A percentile compares a stretch with the other conserved stretches of the same genome.
Conservation (phyloP, 2,888 invertebrate species). For the Dolichomitus sp. region DNA sequence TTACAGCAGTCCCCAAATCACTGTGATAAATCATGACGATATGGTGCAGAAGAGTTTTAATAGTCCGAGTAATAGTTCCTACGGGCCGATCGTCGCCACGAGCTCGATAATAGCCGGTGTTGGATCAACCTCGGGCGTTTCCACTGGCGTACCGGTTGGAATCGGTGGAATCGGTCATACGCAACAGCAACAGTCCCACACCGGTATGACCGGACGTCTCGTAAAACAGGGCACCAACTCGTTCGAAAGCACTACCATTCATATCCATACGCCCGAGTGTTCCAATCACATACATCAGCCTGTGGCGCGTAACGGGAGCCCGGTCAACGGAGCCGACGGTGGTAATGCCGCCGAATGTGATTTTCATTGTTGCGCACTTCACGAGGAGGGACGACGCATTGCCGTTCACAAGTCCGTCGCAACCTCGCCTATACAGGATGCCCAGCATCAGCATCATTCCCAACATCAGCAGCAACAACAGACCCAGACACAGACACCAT, state of each 20-base stretch:
- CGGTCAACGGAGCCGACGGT: constrained; percentile 88
- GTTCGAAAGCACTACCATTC: constrained; percentile 91
- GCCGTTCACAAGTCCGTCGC: constrained; percentile 97
- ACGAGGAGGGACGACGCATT: constrained; percentile 97
- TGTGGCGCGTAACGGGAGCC: constrained; percentile 90
- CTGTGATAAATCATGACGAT: constrained; percentile 97
- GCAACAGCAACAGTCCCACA: constrained; percentile 72
- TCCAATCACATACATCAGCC: constrained; percentile 91
- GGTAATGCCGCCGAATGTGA: constrained; percentile 92
- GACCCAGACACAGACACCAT: constrained; percentile 87
- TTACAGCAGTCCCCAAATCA: constrained; percentile 94
- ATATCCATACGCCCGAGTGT: constrained; percentile 94
- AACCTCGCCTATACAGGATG: constrained; percentile 96
- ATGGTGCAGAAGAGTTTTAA: constrained; percentile 87
- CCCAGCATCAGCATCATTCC: constrained; percentile 86
- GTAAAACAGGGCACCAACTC: constrained; percentile 88
- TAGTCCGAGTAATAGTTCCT: constrained; percentile 84
- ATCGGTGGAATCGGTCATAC: constrained; percentile 71
- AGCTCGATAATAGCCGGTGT: constrained; percentile 71
- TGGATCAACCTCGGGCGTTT: constrained; percentile 65
- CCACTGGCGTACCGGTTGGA: background rate
- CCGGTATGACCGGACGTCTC: constrained; percentile 84
- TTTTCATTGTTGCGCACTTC: constrained; percentile 98
- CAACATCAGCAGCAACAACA: constrained; percentile 81
- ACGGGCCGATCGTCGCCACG: constrained; percentile 78